Base-by-base conservation (phyloP, 2,888 invertebrate species). In the Diaprepes abbreviatus region DNA sequence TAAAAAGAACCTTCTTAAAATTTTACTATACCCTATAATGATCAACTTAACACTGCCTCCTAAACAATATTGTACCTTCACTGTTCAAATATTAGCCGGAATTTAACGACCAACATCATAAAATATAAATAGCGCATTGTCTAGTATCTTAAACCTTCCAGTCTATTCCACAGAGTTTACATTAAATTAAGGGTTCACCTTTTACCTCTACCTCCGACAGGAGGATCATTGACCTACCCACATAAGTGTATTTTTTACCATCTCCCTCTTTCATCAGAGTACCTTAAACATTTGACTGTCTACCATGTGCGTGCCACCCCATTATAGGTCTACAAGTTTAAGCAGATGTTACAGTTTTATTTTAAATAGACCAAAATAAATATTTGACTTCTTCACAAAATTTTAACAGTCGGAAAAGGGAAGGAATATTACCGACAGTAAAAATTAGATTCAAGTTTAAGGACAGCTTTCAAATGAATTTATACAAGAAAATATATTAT, bases 191-290 rank as follows among this genome's bases (percentile, higher is more conserved):
- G 21, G 45, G 21, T 60, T 35, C 48, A 48, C 33, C 60, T 45
- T 59, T 31, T 48, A 35, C 48, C 48, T 50, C 55, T 43, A 58
- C 58, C 58, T 58, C 59, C 17, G 59, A 1, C 48, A 48, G n/a
- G 16, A 48, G 35, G 60, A 60, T 60, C 60, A 60, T 45, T 48
- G 60, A 60, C 60, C 60, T 60, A 48, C 60, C 33, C 48, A 28
- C 45, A 60, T 48, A 60, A 45, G 43, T 31, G 33, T 31, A 28
- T 48, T 60, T 60, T 59, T 45, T 45, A 59, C 60, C 48, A 48
- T 60, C 60, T 48, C 48, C 35, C 45, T 60, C 60, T 45, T 9
- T 50, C 48, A 50, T 28, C 48, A 16, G 14, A 28, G 28, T 50
- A 50, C 48, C 48, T 50, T 28, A 50, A 24, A 28, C 48, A 28